Evolutionary conservation across 2,888 invertebrate genomes (phyloP), one percentile per base, ranked within the genome.

Genomic region (Spisula solida): DNA sequence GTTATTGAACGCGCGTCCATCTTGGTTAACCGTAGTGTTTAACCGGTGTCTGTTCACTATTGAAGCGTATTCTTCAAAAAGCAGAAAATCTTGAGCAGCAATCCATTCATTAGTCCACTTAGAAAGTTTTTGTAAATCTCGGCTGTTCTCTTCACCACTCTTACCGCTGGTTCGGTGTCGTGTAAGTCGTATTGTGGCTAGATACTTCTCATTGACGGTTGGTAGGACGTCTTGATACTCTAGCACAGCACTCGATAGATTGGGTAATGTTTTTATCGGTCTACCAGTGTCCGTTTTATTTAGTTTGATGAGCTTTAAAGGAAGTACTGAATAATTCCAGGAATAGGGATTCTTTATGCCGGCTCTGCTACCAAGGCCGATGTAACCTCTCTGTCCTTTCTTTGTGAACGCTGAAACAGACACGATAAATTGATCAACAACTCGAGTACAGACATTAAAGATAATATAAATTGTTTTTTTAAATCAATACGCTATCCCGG

Each of bases 161-260:
- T 41, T 41, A 41, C 34, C 25, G 34, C 18, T 34, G 75, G 55
- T 66, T 18, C 82, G 55, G 8, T 70, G 18, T 55, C 81, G 79
- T 16, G 89, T 25, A 51, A 86, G 89, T n/a, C 56, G 10, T 41
- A 89, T 89, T 81, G 81, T 81, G 5, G 75, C 48, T 20, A 86
- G 25, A 56, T 91, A 91, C 25, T 81, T 88, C 12, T 89, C 88
- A 47, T 82, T 31, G 5, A 83, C 55, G 0, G 81, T 84, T 1
- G 81, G 85, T 31, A 70, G 47, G 18, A 75, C 75, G 25, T 55
- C 47, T 14, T 78, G 82, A 48, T 92, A 92, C 5, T 82, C 85
- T 16, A 92, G 55, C 4, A 90, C 83, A 31, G 90, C 91, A 10
- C 88, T 87, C 4, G 91, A 90, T n/a, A 91, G 60, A 51, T 81